These are phyloP conservation scores for Poicephalus meyeri DNA, from an alignment of 2,113 vertebrate species.

Conservation along the genomic window DNA sequence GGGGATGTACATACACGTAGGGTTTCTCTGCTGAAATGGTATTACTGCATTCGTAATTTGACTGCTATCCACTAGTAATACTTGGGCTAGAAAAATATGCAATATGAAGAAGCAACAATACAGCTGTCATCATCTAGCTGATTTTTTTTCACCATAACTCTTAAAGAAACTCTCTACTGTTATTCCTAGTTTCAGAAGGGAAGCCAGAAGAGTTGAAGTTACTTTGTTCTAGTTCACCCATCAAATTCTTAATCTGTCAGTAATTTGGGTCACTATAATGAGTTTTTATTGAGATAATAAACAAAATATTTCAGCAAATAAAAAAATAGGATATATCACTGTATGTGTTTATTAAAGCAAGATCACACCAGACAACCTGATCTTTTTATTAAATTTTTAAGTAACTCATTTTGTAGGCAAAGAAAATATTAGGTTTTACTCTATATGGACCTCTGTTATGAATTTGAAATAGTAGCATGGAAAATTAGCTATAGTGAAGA, in stretches of 20 bases:
- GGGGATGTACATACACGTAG: too few relatives aligned
- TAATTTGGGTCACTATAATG: neutral
- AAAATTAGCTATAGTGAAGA: neutral
- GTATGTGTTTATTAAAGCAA: neutral
- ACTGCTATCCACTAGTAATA: neutral
- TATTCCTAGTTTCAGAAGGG: neutral
- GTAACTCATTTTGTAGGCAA: neutral
- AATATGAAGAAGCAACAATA: neutral
- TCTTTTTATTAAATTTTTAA: slow-evolving; percentile 3
- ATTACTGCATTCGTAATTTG: neutral
- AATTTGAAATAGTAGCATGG: neutral
- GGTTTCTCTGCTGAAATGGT: neutral
- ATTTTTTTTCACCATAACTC: neutral
- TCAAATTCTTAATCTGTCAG: neutral
- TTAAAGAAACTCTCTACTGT: neutral
- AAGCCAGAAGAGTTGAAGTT: neutral
- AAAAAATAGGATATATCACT: neutral
- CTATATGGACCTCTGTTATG: neutral
- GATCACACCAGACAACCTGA: neutral
- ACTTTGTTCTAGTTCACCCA: neutral
- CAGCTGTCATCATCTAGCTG: neutral
- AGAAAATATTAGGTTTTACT: neutral
- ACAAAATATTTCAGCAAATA: neutral
- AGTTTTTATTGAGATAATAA: neutral
- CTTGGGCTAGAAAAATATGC: neutral